Conservation (phyloP, 2,113 vertebrate genomes). For the Apodemus sylvaticus region DNA sequence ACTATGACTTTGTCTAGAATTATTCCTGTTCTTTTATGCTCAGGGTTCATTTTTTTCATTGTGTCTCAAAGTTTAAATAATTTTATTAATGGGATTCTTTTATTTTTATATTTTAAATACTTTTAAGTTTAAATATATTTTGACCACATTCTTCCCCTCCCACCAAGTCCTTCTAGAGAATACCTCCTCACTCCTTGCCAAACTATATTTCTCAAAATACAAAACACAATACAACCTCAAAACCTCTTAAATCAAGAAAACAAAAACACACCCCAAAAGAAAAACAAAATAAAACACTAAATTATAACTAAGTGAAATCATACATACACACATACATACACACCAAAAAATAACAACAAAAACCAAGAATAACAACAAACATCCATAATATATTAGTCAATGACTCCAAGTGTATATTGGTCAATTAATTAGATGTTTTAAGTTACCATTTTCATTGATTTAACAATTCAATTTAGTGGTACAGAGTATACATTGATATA, state of each 20-base stretch:
- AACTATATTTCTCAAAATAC: not conserved
- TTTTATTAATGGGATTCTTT: not conserved
- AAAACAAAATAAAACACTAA: not conserved
- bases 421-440: not conserved
- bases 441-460: not conserved
- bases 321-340: not conserved
- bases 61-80: not conserved
- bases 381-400: not conserved
- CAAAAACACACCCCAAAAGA: not conserved
- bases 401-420: not conserved
- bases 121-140: not conserved
- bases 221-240: not conserved
- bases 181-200: not conserved
- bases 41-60: not conserved
- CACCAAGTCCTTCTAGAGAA: not conserved
- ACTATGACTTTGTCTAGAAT: not conserved
- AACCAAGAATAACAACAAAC: not conserved
- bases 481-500: too few species aligned
- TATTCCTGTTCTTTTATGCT: not conserved
- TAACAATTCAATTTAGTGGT: not conserved
- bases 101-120: not conserved
- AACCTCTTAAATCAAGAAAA: not conserved
- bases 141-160: not conserved
- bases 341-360: not conserved
- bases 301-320: not conserved